A percentile compares a stretch with the other conserved stretches of the same genome.
Evolutionary conservation across 1,140 invertebrate species (phyloP).

Genomic region (Aphaenogaster floridana): DNA sequence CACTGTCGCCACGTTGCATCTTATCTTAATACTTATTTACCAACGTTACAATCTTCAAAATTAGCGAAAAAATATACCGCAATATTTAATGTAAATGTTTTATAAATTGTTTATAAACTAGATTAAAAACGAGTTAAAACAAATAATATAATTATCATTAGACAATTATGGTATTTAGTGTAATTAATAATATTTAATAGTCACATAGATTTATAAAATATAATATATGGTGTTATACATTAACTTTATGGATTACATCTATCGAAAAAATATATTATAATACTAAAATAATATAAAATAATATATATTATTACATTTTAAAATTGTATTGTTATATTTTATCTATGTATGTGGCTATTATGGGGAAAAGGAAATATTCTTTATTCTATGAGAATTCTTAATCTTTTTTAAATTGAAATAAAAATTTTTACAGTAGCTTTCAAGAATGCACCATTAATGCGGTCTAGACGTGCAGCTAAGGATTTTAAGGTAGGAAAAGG

Average conservation of each 20-base stretch:
- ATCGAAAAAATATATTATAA: background rate
- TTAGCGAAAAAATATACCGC: background rate
- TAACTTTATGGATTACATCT: background rate
- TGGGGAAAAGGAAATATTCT: background rate
- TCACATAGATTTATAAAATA: background rate
- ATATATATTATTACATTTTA: background rate
- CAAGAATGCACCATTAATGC: conserved; percentile 19
- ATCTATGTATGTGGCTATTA: background rate
- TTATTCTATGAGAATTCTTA: conserved; percentile 12
- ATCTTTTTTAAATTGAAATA: background rate
- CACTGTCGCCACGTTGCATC: background rate
- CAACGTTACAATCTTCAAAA: conserved; percentile 12
- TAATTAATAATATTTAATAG: conserved; percentile 19
- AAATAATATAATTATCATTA: background rate
- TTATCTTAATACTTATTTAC: background rate
- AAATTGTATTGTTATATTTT: background rate
- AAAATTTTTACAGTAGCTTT: background rate
- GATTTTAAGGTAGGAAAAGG: conserved; percentile 58
- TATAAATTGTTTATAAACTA: background rate
- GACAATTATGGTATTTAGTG: background rate
- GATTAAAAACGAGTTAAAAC: background rate
- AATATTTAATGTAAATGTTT: conserved; percentile 7
- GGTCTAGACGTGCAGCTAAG: background rate
- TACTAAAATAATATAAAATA: background rate
- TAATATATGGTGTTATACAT: background rate